A percentile compares a stretch with the other conserved stretches of the same genome.
Conservation (phyloP, 2,797 vertebrate species). For the Anguilla marmorata region DNA sequence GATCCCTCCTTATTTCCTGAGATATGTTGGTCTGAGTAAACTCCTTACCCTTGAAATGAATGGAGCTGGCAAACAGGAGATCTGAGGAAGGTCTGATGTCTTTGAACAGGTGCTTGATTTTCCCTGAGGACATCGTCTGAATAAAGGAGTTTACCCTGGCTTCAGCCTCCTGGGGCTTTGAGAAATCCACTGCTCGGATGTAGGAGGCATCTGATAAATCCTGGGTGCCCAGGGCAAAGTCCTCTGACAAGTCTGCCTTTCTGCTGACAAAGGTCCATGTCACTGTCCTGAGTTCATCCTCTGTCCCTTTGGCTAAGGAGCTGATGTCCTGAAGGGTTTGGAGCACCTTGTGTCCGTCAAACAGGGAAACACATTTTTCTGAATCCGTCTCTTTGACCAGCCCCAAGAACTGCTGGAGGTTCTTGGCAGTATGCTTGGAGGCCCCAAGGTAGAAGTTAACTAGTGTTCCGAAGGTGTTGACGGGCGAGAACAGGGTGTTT, state of each 20-base stretch:
- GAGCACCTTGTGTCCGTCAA: slow-evolving; percentile 83
- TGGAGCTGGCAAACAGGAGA: slow-evolving; percentile 74
- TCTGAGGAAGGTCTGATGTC: slow-evolving; percentile 59
- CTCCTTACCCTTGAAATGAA: slow-evolving; percentile 79
- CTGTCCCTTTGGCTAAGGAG: slow-evolving; percentile 59
- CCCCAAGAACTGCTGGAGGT: slow-evolving; percentile 74
- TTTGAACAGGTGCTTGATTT: slow-evolving; percentile 62
- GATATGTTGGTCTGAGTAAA: neutral
- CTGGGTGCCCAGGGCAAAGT: slow-evolving; percentile 73
- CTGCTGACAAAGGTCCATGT: slow-evolving; percentile 77
- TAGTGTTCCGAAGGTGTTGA: slow-evolving; percentile 74
- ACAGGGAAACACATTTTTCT: slow-evolving; percentile 73
- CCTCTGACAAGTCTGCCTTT: slow-evolving; percentile 63
- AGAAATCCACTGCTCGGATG: slow-evolving; percentile 77
- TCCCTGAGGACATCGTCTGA: slow-evolving; percentile 70
- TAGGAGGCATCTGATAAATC: slow-evolving; percentile 74
- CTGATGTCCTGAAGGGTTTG: slow-evolving; percentile 76
- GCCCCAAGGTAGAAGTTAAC: slow-evolving; percentile 82
- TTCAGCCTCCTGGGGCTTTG: slow-evolving; percentile 65
- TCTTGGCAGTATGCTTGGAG: slow-evolving; percentile 73
- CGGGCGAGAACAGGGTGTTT: slow-evolving; percentile 76
- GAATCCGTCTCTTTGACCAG: slow-evolving; percentile 62
- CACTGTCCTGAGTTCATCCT: slow-evolving; percentile 67
- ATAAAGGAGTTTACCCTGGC: slow-evolving; percentile 76
- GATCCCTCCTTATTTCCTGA: neutral